Percentiles rank a stretch among this genome's conserved stretches.
These are phyloP conservation scores for Hydra vulgaris DNA, from an alignment of 30 jellyfish, hydroid and myxozoan species.

Conservation along the genomic window DNA sequence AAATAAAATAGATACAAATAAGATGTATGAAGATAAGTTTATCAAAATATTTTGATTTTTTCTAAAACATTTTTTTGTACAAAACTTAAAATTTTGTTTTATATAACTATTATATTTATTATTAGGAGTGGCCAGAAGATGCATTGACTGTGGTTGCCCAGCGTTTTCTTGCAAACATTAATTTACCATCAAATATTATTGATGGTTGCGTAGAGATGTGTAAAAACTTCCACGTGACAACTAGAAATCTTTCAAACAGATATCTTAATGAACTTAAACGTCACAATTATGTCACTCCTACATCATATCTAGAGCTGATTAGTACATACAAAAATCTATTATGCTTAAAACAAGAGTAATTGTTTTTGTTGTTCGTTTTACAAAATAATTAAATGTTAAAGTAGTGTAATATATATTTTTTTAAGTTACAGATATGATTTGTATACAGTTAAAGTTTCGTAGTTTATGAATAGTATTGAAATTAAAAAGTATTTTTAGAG, in stretches of 20 bases:
- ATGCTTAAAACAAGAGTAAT: constrained; percentile 86
- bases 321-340: constrained; percentile 89
- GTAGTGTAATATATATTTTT: too few relatives aligned
- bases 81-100: not conserved
- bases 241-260: constrained; percentile 82
- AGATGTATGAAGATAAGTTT: too few relatives aligned
- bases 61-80: too few relatives aligned
- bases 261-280: constrained; percentile 85
- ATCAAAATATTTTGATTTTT: too few relatives aligned
- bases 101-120: not conserved
- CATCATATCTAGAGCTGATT: constrained; percentile 92
- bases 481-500: too few relatives aligned
- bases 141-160: constrained; percentile 99
- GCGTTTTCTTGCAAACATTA: constrained; percentile 92
- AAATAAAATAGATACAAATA: too few relatives aligned
- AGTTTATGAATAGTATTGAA: too few relatives aligned
- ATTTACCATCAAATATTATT: constrained; percentile 61
- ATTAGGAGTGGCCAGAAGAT: constrained; percentile 98
- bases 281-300: constrained; percentile 97
- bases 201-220: constrained; percentile 89
- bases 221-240: constrained; percentile 81
- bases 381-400: too few relatives aligned
- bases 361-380: not conserved
- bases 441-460: too few relatives aligned
- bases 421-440: too few relatives aligned